Base-by-base conservation (phyloP, 2,113 vertebrate species). In the Ptilorrhoa leucosticta region DNA sequence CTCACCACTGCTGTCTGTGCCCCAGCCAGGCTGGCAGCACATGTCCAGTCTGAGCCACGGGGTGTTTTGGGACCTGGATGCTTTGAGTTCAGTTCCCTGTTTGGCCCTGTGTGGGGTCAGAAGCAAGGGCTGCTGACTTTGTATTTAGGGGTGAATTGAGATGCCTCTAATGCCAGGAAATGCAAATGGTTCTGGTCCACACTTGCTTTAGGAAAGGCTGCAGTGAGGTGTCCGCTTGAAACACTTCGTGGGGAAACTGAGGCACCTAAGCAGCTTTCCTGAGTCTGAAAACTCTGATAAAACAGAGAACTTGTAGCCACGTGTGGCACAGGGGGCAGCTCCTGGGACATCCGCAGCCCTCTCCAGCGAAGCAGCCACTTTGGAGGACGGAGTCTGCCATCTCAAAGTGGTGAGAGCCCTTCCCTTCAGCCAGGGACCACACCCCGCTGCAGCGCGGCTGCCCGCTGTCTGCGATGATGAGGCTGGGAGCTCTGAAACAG, bases 401-500 rank as follows among this genome's bases (percentile, higher is more conserved):
- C n/a, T n/a, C n/a, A n/a, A n/a, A 5, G 33, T 0, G 1, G 21
- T 0, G 0, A 61, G 64, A 48, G 20, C 33, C 45, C 22, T 31
- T 87, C 27, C 33, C 57, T 64, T 8, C 3, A 0, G 39, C 14
- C 42, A 19, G 6, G 0, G 30, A 26, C 1, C 21, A 2, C 33
- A 18, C 61, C 75, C 58, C 0, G 0, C 65, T 37, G 69, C n/a
- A 42, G 23, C 0, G 0, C 2, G 27, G 47, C 45, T 12, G 40
- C 64, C 47, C 3, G 0, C 18, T 0, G 8, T 18, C 40, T 31
- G 19, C 0, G 0, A 51, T 11, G 37, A 60, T n/a, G 2, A 6
- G 30, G 12, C 84, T 0, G 3, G 39, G 57, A 96, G 27, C 85
- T 72, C 64, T 2, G 1, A 47, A 47, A 19, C 17, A 40, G 58